Conservation (phyloP, 2,113 vertebrate species). For the Phylloscopus whistleri region DNA sequence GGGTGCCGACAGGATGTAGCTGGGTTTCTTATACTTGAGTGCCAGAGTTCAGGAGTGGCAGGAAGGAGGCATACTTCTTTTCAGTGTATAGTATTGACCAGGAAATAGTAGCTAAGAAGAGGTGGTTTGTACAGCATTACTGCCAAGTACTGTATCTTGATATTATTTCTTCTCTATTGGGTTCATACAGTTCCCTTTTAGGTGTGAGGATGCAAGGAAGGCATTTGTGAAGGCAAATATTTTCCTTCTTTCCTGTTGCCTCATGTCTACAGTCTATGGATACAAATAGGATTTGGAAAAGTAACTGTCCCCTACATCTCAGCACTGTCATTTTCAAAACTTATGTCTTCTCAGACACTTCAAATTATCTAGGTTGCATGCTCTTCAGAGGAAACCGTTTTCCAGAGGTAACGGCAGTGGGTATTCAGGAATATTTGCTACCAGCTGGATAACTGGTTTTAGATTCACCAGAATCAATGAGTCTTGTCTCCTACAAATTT, state of each 20-base stretch:
- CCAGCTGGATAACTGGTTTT: background rate
- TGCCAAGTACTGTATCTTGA: background rate
- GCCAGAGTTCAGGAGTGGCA: background rate
- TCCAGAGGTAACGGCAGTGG: background rate
- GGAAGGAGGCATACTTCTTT: background rate
- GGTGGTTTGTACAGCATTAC: fast-evolving
- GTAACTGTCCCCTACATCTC: background rate
- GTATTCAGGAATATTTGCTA: background rate
- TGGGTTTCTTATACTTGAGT: background rate
- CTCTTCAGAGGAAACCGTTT: background rate
- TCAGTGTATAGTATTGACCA: background rate
- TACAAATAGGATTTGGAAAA: background rate
- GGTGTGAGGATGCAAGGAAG: background rate
- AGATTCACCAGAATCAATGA: background rate
- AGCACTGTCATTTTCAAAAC: background rate
- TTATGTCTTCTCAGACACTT: fast-evolving
- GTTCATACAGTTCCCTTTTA: background rate
- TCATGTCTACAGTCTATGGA: background rate
- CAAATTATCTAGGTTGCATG: background rate
- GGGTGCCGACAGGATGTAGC: background rate
- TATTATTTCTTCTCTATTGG: background rate
- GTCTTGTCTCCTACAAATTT: background rate
- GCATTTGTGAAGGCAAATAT: background rate
- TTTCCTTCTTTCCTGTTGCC: background rate
- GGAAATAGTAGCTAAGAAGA: background rate